Conservation (phyloP, 2,113 vertebrate species). For the Scartelaos histophorus region DNA sequence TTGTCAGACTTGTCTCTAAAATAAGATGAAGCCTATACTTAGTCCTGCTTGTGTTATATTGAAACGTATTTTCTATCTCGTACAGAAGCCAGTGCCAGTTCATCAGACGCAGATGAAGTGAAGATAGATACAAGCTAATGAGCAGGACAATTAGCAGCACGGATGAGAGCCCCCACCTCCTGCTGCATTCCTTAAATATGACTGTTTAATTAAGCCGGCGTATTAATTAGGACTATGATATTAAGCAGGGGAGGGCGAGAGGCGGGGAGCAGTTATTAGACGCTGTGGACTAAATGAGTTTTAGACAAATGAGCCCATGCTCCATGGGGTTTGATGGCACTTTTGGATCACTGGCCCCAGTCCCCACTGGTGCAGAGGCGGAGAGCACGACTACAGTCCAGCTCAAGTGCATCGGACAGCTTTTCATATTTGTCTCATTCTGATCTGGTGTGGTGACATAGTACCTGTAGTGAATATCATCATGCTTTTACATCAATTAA, state of each 20-base stretch:
- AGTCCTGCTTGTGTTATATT: not conserved
- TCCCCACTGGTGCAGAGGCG: not conserved
- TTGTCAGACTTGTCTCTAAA: no score
- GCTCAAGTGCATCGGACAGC: no score
- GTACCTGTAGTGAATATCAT: no score
- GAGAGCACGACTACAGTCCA: no score
- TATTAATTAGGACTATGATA: slow-evolving; percentile 75
- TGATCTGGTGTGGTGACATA: no score
- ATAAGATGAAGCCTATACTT: not conserved
- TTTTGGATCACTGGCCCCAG: not conserved
- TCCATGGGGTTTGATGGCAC: slow-evolving; percentile 34
- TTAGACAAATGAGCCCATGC: slow-evolving; percentile 58
- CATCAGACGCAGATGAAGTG: slow-evolving; percentile 18
- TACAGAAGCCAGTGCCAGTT: not conserved
- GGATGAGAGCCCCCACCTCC: slow-evolving; percentile 39
- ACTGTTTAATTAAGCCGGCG: slow-evolving; percentile 77
- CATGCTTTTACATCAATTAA: no score
- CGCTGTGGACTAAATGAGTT: slow-evolving; percentile 67
- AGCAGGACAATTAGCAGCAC: slow-evolving; percentile 56
- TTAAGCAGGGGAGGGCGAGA: slow-evolving; percentile 44
- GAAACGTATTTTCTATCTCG: no score
- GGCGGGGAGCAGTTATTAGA: slow-evolving; percentile 27
- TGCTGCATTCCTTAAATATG: slow-evolving; percentile 71
- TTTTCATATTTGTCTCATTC: no score
- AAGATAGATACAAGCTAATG: slow-evolving; percentile 52